Evolutionary conservation across 2,888 invertebrate genomes (phyloP).

Genomic region (Coleophora flavipennella): DNA sequence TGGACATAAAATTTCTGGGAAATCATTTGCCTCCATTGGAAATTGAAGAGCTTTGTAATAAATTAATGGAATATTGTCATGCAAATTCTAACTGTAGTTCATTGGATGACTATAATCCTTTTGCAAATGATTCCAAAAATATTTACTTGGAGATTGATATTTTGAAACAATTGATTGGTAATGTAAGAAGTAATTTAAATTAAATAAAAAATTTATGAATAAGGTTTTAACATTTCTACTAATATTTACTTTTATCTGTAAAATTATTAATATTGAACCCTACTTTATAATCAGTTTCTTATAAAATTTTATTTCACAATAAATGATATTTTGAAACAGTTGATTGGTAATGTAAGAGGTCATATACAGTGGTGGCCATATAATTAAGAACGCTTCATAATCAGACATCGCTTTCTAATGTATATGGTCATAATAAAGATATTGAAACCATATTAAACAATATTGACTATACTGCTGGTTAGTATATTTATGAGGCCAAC

Average conservation of each 20-base stretch:
- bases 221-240: constrained; percentile 4
- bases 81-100: constrained; percentile 14
- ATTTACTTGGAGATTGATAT: constrained; percentile 61
- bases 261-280: constrained; percentile 1
- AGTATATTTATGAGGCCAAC: too few relatives aligned
- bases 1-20: constrained; percentile 34
- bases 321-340: constrained; percentile 26
- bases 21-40: constrained; percentile 23
- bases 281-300: neutral
- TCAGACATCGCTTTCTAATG: too few relatives aligned
- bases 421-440: too few relatives aligned
- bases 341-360: constrained; percentile 26
- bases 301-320: too few relatives aligned
- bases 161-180: constrained; percentile 30
- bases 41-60: constrained; percentile 26
- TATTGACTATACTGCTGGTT: too few relatives aligned
- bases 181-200: constrained; percentile 20
- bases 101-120: constrained; percentile 59
- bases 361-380: too few relatives aligned
- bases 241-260: constrained; percentile 3
- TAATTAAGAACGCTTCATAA: too few relatives aligned
- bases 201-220: constrained; percentile 11
- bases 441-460: too few relatives aligned
- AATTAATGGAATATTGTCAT: constrained; percentile 26
- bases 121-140: constrained; percentile 61